These are phyloP conservation scores for Drosophila nikananu DNA, from an alignment of 1,140 invertebrate genomes.

Conservation along the genomic window DNA sequence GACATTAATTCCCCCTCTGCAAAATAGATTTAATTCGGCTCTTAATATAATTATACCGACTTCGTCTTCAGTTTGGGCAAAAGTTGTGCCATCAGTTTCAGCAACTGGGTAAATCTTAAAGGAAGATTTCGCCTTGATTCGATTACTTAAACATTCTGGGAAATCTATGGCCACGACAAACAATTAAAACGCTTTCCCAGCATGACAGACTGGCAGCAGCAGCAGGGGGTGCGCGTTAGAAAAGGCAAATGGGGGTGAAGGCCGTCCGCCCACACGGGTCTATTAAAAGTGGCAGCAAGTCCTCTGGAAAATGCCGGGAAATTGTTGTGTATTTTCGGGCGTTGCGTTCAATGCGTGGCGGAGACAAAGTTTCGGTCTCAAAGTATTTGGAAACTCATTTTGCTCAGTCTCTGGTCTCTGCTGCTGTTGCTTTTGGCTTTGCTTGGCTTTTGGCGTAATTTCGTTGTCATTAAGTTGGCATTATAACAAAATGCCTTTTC, in stretches of 20 bases:
- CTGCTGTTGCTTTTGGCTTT: constrained; percentile 30
- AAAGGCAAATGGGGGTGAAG: background rate
- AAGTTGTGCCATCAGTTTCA: constrained; percentile 42
- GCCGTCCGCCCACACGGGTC: constrained; percentile 17
- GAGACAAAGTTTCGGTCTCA: constrained; percentile 49
- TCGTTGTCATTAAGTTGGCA: constrained; percentile 84
- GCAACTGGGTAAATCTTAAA: constrained; percentile 36
- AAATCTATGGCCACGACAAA: constrained; percentile 48
- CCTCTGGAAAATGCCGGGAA: constrained; percentile 30
- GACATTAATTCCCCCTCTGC: constrained; percentile 2
- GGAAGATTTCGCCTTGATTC: constrained; percentile 44
- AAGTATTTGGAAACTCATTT: constrained; percentile 62
- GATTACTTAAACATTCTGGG: constrained; percentile 51
- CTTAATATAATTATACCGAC: constrained; percentile 38
- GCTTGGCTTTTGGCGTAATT: constrained; percentile 79
- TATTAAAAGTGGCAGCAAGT: constrained; percentile 43
- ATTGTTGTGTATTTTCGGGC: constrained; percentile 34
- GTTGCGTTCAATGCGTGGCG: constrained; percentile 37
- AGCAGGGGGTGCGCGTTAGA: constrained; percentile 6
- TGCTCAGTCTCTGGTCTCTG: constrained; percentile 18
- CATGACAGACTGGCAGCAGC: constrained; percentile 22
- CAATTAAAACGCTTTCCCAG: constrained; percentile 59
- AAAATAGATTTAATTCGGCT: constrained; percentile 16
- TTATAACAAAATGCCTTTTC: constrained; percentile 84
- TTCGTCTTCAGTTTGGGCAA: constrained; percentile 7